Percentiles rank a stretch among this genome's conserved stretches.
These are phyloP conservation scores for Aphodius granarius DNA, from an alignment of 2,888 invertebrate species.

Conservation along the genomic window DNA sequence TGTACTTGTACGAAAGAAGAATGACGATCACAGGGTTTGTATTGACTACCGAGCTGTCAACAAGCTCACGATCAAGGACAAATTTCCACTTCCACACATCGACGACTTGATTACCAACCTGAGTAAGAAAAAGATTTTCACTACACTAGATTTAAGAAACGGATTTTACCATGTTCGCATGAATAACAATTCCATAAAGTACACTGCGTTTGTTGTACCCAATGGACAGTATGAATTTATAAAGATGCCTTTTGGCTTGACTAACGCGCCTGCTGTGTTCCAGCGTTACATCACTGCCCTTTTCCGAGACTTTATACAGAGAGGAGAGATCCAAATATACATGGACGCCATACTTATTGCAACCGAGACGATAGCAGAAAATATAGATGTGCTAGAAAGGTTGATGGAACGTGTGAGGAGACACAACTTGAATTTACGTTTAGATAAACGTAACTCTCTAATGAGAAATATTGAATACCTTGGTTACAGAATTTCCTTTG, in stretches of 20 bases:
- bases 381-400: slow-evolving; percentile 24
- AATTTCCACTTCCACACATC: slow-evolving; percentile 18
- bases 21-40: slow-evolving; percentile 12
- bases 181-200: slow-evolving; percentile 17
- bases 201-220: slow-evolving; percentile 19
- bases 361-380: slow-evolving; percentile 25
- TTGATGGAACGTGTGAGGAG: neutral
- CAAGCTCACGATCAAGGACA: slow-evolving; percentile 9
- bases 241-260: slow-evolving; percentile 38
- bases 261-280: too few species aligned
- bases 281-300: slow-evolving; percentile 26
- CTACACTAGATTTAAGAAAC: slow-evolving; percentile 19
- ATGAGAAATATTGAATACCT: slow-evolving; percentile 1
- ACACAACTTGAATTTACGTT: slow-evolving; percentile 1
- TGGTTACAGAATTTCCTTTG: slow-evolving; percentile 10
- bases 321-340: slow-evolving; percentile 26
- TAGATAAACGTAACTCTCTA: slow-evolving; percentile 17
- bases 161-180: slow-evolving; percentile 25
- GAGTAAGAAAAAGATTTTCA: slow-evolving; percentile 12
- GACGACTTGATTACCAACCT: slow-evolving; percentile 9
- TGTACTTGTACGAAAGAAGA: slow-evolving; percentile 24
- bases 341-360: slow-evolving; percentile 32
- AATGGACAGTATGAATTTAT: slow-evolving; percentile 37
- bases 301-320: slow-evolving; percentile 26
- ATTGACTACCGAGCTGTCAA: slow-evolving; percentile 20